Percentiles rank a stretch among this genome's conserved stretches.
Conservation (phyloP, 2,797 vertebrate genomes). For the Peromyscus aztecus region DNA sequence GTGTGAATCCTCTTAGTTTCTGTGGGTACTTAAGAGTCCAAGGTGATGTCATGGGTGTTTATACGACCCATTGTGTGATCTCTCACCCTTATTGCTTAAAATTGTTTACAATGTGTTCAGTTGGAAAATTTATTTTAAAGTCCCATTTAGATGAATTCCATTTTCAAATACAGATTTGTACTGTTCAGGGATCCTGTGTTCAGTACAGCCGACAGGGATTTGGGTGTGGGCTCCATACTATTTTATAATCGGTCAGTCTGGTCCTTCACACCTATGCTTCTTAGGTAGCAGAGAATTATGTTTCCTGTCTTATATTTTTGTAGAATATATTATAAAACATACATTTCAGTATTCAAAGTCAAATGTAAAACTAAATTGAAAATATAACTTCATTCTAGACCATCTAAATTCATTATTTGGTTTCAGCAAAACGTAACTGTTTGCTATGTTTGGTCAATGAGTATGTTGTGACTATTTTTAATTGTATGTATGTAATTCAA, state of each 20-base stretch:
- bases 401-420: constrained; percentile 19
- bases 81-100: not conserved
- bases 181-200: not conserved
- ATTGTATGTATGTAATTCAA: not conserved
- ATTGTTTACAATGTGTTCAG: constrained; percentile 6
- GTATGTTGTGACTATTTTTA: constrained; percentile 13
- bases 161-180: not conserved
- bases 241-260: not conserved
- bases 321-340: not conserved
- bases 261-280: not conserved
- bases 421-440: constrained; percentile 40
- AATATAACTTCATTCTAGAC: not conserved
- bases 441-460: constrained; percentile 26
- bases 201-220: not conserved
- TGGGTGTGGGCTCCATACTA: not conserved
- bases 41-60: not conserved
- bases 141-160: not conserved
- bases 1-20: not conserved
- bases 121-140: constrained; percentile 55
- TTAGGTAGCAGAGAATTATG: not conserved
- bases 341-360: constrained; percentile 39
- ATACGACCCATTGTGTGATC: not conserved
- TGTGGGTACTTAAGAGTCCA: not conserved
- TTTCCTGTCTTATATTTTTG: not conserved
- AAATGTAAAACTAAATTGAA: constrained; percentile 50